phyloP scores from a whole-genome alignment of 1,140 invertebrate genomes.

The Ctenoplectra terminalis region DNA sequence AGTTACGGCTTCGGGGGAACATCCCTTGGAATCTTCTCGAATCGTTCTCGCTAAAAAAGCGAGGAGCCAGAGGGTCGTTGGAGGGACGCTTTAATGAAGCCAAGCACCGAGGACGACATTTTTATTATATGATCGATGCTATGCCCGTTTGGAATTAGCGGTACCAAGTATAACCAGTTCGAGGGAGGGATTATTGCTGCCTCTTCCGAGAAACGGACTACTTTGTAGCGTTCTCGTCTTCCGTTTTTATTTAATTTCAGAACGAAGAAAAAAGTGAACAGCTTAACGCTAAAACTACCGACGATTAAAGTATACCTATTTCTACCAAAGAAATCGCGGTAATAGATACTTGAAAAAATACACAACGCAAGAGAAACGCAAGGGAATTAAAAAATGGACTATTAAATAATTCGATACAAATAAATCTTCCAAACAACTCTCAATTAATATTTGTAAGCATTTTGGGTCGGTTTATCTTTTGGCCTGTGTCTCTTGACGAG shows the following conservation, averaged over 20 bases:
- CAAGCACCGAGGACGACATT: slow-evolving; percentile 15
- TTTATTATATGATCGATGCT: slow-evolving; percentile 42
- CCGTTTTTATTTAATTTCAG: not conserved
- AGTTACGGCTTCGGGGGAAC: slow-evolving; percentile 8
- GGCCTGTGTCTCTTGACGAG: too few species aligned
- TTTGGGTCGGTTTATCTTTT: too few species aligned
- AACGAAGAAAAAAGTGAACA: not conserved
- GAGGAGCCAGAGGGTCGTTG: not conserved
- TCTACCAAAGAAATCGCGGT: too few species aligned
- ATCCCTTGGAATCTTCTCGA: not conserved
- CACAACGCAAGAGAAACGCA: too few species aligned
- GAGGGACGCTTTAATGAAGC: slow-evolving; percentile 24
- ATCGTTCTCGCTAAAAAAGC: not conserved
- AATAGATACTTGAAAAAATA: too few species aligned
- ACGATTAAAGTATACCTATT: too few species aligned
- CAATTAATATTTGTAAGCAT: too few species aligned
- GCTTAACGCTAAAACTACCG: not conserved
- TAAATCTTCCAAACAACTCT: too few species aligned
- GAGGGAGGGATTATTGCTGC: slow-evolving; percentile 17
- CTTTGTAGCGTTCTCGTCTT: not conserved
- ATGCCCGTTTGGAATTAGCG: slow-evolving; percentile 17
- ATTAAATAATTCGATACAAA: too few species aligned
- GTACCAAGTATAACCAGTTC: slow-evolving; percentile 34
- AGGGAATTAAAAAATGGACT: too few species aligned
- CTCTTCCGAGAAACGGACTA: not conserved